Conservation (phyloP, 2,113 vertebrate genomes). For the Oncorhynchus gorbuscha region DNA sequence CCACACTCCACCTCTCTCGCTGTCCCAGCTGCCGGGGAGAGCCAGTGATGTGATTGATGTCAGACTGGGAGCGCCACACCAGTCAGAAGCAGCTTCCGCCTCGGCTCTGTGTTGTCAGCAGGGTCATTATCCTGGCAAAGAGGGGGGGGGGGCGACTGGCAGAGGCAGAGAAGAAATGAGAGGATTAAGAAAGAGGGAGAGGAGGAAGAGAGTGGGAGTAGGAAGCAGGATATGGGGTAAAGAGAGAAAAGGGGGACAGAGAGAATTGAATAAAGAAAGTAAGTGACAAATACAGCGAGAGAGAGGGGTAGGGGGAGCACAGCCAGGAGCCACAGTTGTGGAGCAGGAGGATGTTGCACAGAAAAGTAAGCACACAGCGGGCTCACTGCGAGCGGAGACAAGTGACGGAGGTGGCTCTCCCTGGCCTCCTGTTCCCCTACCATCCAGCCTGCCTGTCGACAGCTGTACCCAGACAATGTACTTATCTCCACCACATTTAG, state of each 20-base stretch:
- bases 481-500: constrained; percentile 95
- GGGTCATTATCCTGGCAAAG: constrained; percentile 62
- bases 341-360: constrained; percentile 88
- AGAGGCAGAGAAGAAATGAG: constrained; percentile 45
- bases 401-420: constrained; percentile 81
- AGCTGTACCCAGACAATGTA: constrained; percentile 90
- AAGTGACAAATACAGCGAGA: not conserved
- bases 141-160: constrained; percentile 1
- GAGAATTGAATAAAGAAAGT: not conserved
- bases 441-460: constrained; percentile 82
- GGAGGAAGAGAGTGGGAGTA: constrained; percentile 36
- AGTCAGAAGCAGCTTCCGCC: constrained; percentile 60
- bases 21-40: constrained; percentile 16
- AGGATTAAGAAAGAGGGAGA: constrained; percentile 54
- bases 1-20: constrained; percentile 6
- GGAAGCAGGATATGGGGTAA: constrained; percentile 27
- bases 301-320: constrained; percentile 4
- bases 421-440: constrained; percentile 73
- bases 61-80: constrained; percentile 53
- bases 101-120: constrained; percentile 57
- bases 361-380: constrained; percentile 90
- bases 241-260: constrained; percentile 20
- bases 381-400: constrained; percentile 76
- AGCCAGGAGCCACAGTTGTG: constrained; percentile 74
- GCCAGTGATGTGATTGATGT: constrained; percentile 70